Percentiles rank a stretch among this genome's conserved stretches.
These are phyloP conservation scores for Phenganax stokvisi DNA, from an alignment of 92 coral and sea anemone species.

Conservation along the genomic window DNA sequence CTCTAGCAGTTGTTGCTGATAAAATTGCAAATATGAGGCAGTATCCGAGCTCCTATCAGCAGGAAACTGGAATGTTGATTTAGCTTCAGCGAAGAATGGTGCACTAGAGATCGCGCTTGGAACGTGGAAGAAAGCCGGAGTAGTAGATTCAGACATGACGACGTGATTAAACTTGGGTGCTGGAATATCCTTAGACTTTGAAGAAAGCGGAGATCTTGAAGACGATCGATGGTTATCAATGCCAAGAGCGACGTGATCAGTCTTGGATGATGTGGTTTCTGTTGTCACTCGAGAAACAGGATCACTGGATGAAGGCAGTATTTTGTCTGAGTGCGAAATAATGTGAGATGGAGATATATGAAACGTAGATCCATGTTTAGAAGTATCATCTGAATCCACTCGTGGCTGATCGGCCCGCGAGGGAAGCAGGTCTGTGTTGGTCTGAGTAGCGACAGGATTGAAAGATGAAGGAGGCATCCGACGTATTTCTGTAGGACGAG, in stretches of 20 bases:
- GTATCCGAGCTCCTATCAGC: conserved; percentile 8
- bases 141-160: background rate
- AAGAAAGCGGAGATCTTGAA: background rate
- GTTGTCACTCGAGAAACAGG: background rate
- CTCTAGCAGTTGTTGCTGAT: conserved; percentile 68
- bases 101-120: conserved; percentile 5
- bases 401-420: background rate
- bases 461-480: background rate
- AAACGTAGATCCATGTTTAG: background rate
- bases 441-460: background rate
- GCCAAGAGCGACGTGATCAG: background rate
- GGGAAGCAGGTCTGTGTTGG: background rate
- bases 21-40: conserved; percentile 57
- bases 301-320: background rate
- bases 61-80: conserved; percentile 9
- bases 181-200: conserved; percentile 8
- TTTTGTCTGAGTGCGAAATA: background rate
- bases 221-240: background rate
- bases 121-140: conserved; percentile 2
- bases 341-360: conserved; percentile 15
- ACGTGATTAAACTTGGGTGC: background rate
- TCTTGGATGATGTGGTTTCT: background rate
- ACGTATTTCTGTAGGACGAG: background rate
- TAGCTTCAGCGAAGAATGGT: background rate
- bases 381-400: background rate